Evolutionary conservation across 1,140 invertebrate species (phyloP).

Genomic region (Bombus picipes): DNA sequence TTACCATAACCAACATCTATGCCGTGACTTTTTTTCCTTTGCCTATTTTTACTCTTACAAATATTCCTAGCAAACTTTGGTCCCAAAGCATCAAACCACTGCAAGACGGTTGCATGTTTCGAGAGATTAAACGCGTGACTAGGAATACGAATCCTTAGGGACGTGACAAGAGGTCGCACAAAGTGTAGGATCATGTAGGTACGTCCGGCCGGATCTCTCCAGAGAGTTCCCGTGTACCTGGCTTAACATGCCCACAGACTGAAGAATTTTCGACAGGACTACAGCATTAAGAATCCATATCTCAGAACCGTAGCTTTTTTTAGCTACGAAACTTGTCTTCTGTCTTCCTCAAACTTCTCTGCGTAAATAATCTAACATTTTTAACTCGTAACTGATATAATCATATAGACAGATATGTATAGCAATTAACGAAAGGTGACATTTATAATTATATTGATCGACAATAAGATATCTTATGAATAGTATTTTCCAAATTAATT

Average conservation of each 20-base stretch:
- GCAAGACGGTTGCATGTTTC: slow-evolving; percentile 69
- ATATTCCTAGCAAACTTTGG: neutral
- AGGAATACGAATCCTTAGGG: slow-evolving; percentile 78
- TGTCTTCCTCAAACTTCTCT: neutral
- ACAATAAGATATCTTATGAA: too few species aligned
- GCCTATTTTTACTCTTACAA: neutral
- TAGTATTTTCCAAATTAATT: too few species aligned
- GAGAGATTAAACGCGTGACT: slow-evolving; percentile 77
- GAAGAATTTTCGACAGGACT: slow-evolving; percentile 48
- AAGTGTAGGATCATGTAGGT: slow-evolving; percentile 78
- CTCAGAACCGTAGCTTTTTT: neutral
- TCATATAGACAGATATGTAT: too few species aligned
- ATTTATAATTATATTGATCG: too few species aligned
- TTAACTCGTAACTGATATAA: neutral
- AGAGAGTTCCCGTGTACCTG: slow-evolving; percentile 74
- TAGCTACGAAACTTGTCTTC: neutral
- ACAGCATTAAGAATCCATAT: slow-evolving; percentile 46
- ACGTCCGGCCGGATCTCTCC: slow-evolving; percentile 70
- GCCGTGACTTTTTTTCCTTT: neutral
- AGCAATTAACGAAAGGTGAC: too few species aligned
- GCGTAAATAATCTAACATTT: neutral
- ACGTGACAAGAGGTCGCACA: slow-evolving; percentile 72
- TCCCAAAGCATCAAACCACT: slow-evolving; percentile 33
- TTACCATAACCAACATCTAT: neutral
- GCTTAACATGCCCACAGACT: slow-evolving; percentile 48